Base-by-base conservation (phyloP, 2,888 invertebrate genomes). In the Achlya flavicornis region DNA sequence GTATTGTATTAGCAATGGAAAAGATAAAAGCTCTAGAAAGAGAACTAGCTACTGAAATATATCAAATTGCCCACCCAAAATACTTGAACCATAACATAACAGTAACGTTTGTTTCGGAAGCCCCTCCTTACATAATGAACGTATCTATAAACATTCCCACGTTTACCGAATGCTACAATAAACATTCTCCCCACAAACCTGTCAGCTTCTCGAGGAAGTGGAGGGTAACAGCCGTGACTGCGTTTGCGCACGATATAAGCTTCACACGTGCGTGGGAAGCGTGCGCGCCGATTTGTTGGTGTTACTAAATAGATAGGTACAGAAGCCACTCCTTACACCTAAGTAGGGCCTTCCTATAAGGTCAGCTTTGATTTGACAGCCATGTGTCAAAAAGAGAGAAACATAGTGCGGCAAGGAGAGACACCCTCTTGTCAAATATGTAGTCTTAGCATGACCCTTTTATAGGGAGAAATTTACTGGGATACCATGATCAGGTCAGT, bases 161-260 rank as follows among this genome's bases (percentile, higher is more conserved):
- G 53, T 53, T 10, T 19, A 10, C 53, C 53, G 53, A 53, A 19
- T 53, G 19, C 16, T 53, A 53, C n/a, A 53, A 53, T 53, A 53
- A 53, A 53, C 53, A 53, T 53, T 19, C 53, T 53, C 53, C 16
- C 19, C 16, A 53, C 53, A 53, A 19, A 12, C 14, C 57, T 68
- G 63, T 64, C 62, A 63, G 64, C 58, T 77, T 74, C 79, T 76
- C 64, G 59, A 77, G 81, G 83, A 81, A 76, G 72, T 64, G 46
- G 63, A 74, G 76, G 75, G 72, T 67, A 69, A 72, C 66, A 71
- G 58, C 63, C 80, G 83, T 83, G 83, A 83, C 73, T 53, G 53
- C 53, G 53, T 53, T 19, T 53, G 53, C 53, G 53, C 53, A 53
- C 53, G 19, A 19, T 48, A 16, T 19, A 16, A 53, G 53, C 53